phyloP scores from a whole-genome alignment of 2,888 invertebrate species.

The Allacma fusca region DNA sequence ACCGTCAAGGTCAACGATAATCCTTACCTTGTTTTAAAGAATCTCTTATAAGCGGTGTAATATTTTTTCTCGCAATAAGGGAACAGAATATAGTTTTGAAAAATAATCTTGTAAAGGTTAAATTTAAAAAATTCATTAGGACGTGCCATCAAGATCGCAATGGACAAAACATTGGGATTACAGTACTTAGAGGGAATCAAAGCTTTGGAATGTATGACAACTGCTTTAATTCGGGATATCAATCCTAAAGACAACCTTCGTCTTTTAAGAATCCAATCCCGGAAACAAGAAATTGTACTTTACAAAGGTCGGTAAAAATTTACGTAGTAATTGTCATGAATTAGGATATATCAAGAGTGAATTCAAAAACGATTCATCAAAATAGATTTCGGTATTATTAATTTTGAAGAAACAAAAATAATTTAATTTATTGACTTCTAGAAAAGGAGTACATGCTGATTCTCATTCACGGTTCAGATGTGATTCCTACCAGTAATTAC shows the following conservation, averaged over 20 bases:
- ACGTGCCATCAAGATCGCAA: conserved; percentile 24
- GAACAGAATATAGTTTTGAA: no score
- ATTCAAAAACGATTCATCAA: no score
- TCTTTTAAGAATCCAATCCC: conserved; percentile 30
- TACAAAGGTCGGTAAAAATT: conserved; percentile 18
- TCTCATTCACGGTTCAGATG: conserved; percentile 29
- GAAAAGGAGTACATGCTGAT: conserved; percentile 37
- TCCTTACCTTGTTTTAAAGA: background rate
- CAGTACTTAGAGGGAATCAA: conserved; percentile 23
- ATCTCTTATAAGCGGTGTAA: no score
- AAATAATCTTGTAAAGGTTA: no score
- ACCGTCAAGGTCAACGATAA: conserved; percentile 6
- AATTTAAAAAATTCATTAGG: conserved; percentile 14
- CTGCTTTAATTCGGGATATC: conserved; percentile 26
- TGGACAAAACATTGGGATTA: conserved; percentile 26
- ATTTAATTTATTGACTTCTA: no score
- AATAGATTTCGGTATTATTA: no score
- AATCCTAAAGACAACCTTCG: conserved; percentile 31
- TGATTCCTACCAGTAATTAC: background rate
- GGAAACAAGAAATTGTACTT: conserved; percentile 32
- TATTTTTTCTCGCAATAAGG: no score
- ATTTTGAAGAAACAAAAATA: no score
- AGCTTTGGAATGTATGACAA: conserved; percentile 23
- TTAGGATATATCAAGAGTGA: no score
- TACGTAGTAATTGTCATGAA: no score